Percentiles rank a stretch among this genome's conserved stretches.
These are phyloP conservation scores for Dascillus cervinus DNA, from an alignment of 2,888 invertebrate genomes.

Conservation along the genomic window DNA sequence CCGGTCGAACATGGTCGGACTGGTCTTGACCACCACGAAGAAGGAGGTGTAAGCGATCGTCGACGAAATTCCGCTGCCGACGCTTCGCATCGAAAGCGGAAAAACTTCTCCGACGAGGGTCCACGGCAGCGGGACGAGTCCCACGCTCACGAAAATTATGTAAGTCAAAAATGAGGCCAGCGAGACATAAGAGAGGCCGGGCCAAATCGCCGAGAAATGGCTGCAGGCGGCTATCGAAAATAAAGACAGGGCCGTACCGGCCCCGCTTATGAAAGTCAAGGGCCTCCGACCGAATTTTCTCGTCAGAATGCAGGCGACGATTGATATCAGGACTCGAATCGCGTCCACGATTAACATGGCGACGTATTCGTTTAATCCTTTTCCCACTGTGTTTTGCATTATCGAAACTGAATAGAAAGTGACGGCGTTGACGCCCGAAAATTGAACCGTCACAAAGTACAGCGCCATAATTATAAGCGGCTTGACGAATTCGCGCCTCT, in stretches of 20 bases:
- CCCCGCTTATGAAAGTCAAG: constrained; percentile 56
- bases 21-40: constrained; percentile 44
- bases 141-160: constrained; percentile 45
- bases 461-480: constrained; percentile 55
- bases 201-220: constrained; percentile 20
- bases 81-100: constrained; percentile 45
- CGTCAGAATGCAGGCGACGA: constrained; percentile 55
- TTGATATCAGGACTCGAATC: constrained; percentile 54
- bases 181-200: constrained; percentile 28
- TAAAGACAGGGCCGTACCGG: constrained; percentile 55
- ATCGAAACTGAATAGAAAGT: constrained; percentile 65
- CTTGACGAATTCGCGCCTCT: constrained; percentile 48
- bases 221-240: constrained; percentile 49
- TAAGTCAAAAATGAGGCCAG: constrained; percentile 42
- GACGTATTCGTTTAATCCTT: constrained; percentile 56
- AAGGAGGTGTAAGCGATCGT: constrained; percentile 44
- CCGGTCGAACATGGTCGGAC: constrained; percentile 24
- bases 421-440: constrained; percentile 64
- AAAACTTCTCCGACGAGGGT: constrained; percentile 49
- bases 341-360: constrained; percentile 59
- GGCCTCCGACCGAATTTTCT: constrained; percentile 56
- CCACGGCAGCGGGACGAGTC: constrained; percentile 47
- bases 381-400: constrained; percentile 50
- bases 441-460: constrained; percentile 60
- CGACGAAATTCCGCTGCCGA: constrained; percentile 44